A percentile compares a stretch with the other conserved stretches of the same genome.
phyloP scores from a whole-genome alignment of 2,113 vertebrate species.

The Alouatta palliata region DNA sequence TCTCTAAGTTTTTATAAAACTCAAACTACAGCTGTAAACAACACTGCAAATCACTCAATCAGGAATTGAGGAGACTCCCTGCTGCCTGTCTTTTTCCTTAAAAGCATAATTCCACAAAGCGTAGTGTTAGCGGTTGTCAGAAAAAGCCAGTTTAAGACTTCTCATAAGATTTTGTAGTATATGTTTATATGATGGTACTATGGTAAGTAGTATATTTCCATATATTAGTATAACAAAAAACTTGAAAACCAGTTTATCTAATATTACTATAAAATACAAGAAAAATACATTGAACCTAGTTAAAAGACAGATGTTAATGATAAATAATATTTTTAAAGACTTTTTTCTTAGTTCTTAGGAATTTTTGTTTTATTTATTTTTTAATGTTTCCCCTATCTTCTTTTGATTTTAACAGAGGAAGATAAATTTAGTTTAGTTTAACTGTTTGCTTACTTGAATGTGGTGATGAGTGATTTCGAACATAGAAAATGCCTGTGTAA shows the following conservation, averaged over 20 bases:
- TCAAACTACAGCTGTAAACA: not conserved
- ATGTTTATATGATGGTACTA: not conserved
- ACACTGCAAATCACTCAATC: not conserved
- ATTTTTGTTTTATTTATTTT: not conserved
- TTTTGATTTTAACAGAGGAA: not conserved
- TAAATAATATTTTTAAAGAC: not conserved
- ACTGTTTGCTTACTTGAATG: not conserved
- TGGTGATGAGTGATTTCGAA: not conserved
- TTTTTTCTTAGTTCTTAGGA: not conserved
- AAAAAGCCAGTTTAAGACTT: not conserved
- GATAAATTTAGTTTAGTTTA: not conserved
- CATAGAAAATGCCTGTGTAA: not conserved
- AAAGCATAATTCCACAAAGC: not conserved
- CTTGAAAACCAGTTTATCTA: not conserved
- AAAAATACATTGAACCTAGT: not conserved
- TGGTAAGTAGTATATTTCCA: not conserved
- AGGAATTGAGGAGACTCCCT: not conserved
- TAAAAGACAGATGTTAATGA: not conserved
- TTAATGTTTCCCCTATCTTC: not conserved
- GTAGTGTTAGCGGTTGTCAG: not conserved
- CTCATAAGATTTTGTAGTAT: not conserved
- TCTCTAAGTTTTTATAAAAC: not conserved
- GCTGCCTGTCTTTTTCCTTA: conserved; percentile 1
- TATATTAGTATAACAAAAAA: not conserved
- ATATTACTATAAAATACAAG: not conserved